Conservation (phyloP, 2,797 vertebrate genomes). For the Semaprochilodus insignis region DNA sequence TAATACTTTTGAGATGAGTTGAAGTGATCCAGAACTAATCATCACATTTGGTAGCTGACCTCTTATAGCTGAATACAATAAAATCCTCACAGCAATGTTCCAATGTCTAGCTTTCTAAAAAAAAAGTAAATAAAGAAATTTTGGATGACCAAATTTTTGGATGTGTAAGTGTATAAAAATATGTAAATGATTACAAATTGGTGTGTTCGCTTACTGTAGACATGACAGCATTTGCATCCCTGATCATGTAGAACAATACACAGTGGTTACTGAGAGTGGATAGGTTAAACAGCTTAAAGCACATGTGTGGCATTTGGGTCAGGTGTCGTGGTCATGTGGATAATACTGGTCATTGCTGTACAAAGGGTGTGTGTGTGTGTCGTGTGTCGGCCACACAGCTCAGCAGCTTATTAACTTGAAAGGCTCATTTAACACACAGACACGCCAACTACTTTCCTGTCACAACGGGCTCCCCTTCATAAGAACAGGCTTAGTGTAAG, state of each 20-base stretch:
- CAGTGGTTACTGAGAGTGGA: background rate
- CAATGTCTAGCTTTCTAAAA: too few relatives aligned
- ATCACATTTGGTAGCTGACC: too few relatives aligned
- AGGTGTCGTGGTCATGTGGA: background rate
- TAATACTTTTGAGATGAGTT: too few relatives aligned
- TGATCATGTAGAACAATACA: background rate
- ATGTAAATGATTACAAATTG: too few relatives aligned
- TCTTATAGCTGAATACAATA: too few relatives aligned
- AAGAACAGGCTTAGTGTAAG: constrained; percentile 17
- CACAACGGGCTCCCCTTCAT: background rate
- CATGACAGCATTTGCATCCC: background rate
- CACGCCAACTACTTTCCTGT: background rate
- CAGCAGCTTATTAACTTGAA: constrained; percentile 15
- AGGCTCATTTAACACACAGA: background rate
- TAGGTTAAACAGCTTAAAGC: background rate
- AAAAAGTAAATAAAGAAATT: too few relatives aligned
- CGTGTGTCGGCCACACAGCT: constrained; percentile 13
- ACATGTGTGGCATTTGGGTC: constrained; percentile 10
- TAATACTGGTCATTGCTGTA: background rate
- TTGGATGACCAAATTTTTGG: too few relatives aligned
- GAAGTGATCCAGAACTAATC: too few relatives aligned
- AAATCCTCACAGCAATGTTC: too few relatives aligned
- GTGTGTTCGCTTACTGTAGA: background rate
- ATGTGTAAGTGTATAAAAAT: too few relatives aligned
- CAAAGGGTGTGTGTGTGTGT: constrained; percentile 2